Evolutionary conservation across 1,140 invertebrate species (phyloP).

Genomic region (Cyclargus thomasi): DNA sequence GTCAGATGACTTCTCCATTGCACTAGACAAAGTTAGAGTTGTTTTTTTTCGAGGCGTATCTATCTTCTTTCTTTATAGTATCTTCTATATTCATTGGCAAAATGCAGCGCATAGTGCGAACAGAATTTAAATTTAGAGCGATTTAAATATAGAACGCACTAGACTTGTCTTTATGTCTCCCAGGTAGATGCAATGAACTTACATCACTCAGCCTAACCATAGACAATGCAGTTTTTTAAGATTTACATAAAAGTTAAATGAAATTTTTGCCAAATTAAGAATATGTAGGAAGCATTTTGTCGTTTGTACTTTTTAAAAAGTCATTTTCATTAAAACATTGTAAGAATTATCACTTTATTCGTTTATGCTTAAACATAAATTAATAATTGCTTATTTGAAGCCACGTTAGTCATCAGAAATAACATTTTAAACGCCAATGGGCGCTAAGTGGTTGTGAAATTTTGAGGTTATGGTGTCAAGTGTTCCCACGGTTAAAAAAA

Average conservation of each 20-base stretch:
- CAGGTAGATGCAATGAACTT: slow-evolving; percentile 2
- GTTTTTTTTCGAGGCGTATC: too few relatives aligned
- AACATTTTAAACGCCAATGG: not conserved
- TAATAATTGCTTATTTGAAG: not conserved
- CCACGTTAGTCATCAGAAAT: not conserved
- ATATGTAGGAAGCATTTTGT: too few relatives aligned
- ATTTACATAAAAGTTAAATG: too few relatives aligned
- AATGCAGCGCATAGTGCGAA: not conserved
- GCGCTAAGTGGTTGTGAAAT: not conserved
- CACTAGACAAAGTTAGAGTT: too few relatives aligned
- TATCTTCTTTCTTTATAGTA: too few relatives aligned
- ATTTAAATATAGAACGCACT: slow-evolving; percentile 1
- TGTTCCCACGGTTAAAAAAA: not conserved
- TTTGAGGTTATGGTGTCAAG: slow-evolving; percentile 1
- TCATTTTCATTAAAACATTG: too few relatives aligned
- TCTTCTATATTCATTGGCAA: not conserved
- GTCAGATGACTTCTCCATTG: too few relatives aligned
- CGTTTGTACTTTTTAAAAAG: too few relatives aligned
- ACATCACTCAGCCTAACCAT: not conserved
- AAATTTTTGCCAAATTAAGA: too few relatives aligned
- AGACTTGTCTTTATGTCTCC: not conserved
- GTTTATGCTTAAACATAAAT: too few relatives aligned
- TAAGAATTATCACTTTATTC: too few relatives aligned
- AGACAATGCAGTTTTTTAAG: not conserved
- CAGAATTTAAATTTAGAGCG: not conserved